Conservation (phyloP, 1,140 invertebrate genomes). For the Paraescarpia echinospica region DNA sequence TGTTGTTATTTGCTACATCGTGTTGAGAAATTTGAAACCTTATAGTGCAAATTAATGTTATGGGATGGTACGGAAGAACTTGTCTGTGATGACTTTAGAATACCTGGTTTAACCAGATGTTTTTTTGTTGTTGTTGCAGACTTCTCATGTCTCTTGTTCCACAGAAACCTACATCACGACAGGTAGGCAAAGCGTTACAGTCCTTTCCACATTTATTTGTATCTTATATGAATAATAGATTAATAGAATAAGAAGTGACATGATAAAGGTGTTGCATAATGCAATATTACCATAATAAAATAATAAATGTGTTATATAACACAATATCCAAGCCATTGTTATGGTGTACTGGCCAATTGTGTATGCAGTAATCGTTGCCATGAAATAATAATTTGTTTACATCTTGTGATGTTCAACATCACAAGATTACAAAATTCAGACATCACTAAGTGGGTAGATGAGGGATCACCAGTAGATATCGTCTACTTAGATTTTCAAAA, state of each 20-base stretch:
- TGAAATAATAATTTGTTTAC: background rate
- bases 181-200: background rate
- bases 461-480: too few species aligned
- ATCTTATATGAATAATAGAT: background rate
- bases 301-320: too few species aligned
- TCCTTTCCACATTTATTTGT: background rate
- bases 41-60: background rate
- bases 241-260: background rate
- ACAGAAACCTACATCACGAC: constrained; percentile 34
- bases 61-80: too few species aligned
- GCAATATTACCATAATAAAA: too few species aligned
- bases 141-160: constrained; percentile 50
- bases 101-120: background rate
- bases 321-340: too few species aligned
- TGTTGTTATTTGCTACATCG: background rate
- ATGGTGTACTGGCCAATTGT: too few species aligned
- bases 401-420: too few species aligned
- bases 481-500: too few species aligned
- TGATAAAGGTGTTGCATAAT: background rate
- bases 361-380: background rate
- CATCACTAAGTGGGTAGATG: too few species aligned
- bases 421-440: too few species aligned
- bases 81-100: background rate
- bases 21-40: background rate
- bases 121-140: constrained; percentile 36